Base-by-base conservation (phyloP, 2,797 vertebrate genomes). In the Neosalanx taihuensis region DNA sequence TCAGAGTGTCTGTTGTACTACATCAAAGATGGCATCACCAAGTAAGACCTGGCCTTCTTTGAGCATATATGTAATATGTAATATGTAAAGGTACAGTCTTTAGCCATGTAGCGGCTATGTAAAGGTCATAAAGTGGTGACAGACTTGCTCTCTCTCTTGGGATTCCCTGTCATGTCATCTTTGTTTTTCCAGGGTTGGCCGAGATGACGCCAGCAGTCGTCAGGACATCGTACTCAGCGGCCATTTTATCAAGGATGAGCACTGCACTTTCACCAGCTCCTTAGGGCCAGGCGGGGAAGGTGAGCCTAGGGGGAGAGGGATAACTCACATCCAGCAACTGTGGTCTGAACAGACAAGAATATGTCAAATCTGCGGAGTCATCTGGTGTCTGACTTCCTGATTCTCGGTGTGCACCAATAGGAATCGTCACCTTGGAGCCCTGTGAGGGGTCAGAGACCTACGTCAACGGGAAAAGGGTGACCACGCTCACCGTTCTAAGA, bases 1-100 rank as follows among this genome's bases (percentile, higher is more conserved):
- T 99, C 98, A 0, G 98, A 99, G 85, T 99, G 97, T 77, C 94
- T 99, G 59, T 92, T 99, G 23, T 99, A 99, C 86, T 99, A 99
- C 86, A 99, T 99, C 85, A 99, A 99, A 92, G 97, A 99, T 0
- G 98, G 97, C 65, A 93, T 93, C 75, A 99, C 98, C 63, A 97
- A 98, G 98, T 99, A 87, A 90, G 89, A 9, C 9, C 46, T 49
- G 7, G 33, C 2, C 0, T 9, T 29, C 41, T 70, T 0, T 49
- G 4, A 31, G 6, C 5, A 49, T 20, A 5, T 2, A 10, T n/a
- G n/a, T 9, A 26, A 60, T 20, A 60, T 10, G 4, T 6, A 9
- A 17, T 37, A 35, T 64, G 18, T 12, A 51, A 12, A 41, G 30
- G 49, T 6, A 29, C 31, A 18, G 1, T 6, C 10, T 31, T 29